Conservation (phyloP, 2,888 invertebrate species). For the Nemotelus nigrinus region DNA sequence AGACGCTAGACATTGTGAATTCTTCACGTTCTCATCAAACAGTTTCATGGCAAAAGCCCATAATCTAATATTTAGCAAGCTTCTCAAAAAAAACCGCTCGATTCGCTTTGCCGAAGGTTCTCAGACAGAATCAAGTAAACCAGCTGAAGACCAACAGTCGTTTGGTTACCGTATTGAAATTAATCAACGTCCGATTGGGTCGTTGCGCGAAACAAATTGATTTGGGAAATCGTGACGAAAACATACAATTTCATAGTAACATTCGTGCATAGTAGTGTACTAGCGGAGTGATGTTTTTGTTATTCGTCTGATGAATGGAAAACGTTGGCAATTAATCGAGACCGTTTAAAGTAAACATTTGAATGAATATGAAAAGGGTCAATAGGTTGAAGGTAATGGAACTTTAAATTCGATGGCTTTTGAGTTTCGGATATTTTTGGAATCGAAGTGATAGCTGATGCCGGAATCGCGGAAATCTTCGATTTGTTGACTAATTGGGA, state of each 20-base stretch:
- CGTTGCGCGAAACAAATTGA: conserved; percentile 41
- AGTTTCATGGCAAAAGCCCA: neutral
- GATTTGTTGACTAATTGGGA: no score
- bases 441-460: no score
- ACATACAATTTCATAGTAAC: conserved; percentile 13
- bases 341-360: neutral
- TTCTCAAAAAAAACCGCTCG: neutral
- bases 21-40: neutral
- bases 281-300: neutral
- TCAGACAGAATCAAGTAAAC: neutral
- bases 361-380: conserved; percentile 1
- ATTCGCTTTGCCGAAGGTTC: no score
- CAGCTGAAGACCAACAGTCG: neutral
- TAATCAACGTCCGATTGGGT: conserved; percentile 38
- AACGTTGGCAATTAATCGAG: neutral
- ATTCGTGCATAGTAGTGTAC: neutral
- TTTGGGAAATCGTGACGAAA: conserved; percentile 37
- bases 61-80: neutral
- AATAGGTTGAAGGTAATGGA: conserved; percentile 24
- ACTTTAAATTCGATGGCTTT: neutral
- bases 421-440: no score
- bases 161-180: conserved; percentile 10
- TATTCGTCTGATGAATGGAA: conserved; percentile 19
- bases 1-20: neutral
- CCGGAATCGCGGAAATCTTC: no score